A percentile compares a stretch with the other conserved stretches of the same genome.
Evolutionary conservation across 2,113 vertebrate genomes (phyloP).

Genomic region (Petrocephalus zakoni): DNA sequence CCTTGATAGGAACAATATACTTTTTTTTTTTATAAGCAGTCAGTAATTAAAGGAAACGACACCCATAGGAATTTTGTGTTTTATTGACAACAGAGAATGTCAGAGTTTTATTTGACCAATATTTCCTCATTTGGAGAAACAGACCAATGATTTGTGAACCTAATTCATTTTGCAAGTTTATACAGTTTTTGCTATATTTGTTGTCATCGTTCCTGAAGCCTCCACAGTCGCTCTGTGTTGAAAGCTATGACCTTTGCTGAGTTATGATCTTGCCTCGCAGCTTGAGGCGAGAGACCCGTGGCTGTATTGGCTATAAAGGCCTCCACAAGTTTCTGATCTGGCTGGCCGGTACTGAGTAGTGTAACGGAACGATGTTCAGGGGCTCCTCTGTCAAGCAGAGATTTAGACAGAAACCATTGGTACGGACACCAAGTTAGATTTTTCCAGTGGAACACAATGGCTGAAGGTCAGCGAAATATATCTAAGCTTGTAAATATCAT

Average conservation of each 20-base stretch:
- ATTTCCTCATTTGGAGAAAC: not conserved
- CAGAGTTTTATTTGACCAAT: not conserved
- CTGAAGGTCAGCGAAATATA: not conserved
- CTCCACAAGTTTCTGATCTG: not conserved
- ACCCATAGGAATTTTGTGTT: not conserved
- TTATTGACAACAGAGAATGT: not conserved
- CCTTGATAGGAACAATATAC: not conserved
- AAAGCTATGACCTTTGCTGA: not conserved
- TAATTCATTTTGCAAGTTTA: not conserved
- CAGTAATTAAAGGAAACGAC: not conserved
- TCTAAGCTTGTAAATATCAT: not conserved
- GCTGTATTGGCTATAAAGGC: not conserved
- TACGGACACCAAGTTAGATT: not conserved
- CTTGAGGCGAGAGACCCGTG: not conserved
- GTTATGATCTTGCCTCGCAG: not conserved
- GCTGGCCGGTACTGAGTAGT: not conserved
- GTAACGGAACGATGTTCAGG: not conserved
- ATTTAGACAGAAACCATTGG: not conserved
- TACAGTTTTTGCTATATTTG: not conserved
- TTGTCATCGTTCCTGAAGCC: not conserved
- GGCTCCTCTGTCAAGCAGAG: not conserved
- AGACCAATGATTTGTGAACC: not conserved
- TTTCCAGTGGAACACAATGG: not conserved
- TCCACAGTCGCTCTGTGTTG: not conserved
- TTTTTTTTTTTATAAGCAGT: not conserved